A percentile compares a stretch with the other conserved stretches of the same genome.
These are phyloP conservation scores for Bombylius major DNA, from an alignment of 2,888 invertebrate species.

Conservation along the genomic window DNA sequence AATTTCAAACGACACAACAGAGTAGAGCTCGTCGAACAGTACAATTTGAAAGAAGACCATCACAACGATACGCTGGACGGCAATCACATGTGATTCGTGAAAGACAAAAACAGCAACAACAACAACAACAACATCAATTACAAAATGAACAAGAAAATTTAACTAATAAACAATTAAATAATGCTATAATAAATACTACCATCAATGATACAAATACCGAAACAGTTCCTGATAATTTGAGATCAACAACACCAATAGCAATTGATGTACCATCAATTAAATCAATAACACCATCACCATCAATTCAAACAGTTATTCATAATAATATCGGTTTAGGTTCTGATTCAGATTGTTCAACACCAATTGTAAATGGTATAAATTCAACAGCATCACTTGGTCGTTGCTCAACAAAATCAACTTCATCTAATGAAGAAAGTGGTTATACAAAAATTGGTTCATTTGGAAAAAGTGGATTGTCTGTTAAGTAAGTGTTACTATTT, in stretches of 20 bases:
- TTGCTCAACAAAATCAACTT: conserved; percentile 36
- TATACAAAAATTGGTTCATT: conserved; percentile 36
- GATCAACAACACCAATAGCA: conserved; percentile 17
- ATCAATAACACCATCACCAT: conserved; percentile 31
- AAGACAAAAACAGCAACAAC: conserved; percentile 44
- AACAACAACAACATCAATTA: conserved; percentile 20
- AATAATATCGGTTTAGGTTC: conserved; percentile 17
- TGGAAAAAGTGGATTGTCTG: conserved; percentile 38
- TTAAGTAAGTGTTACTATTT: conserved; percentile 22
- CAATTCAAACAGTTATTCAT: conserved; percentile 34
- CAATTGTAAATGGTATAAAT: conserved; percentile 9
- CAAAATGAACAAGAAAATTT: conserved; percentile 17
- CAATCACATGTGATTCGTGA: conserved; percentile 81
- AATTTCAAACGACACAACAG: conserved; percentile 90
- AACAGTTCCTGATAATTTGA: conserved; percentile 12
- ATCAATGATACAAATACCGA: neutral
- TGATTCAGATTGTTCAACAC: neutral
- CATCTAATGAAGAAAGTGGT: conserved; percentile 32
- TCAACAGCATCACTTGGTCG: conserved; percentile 26
- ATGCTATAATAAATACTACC: neutral
- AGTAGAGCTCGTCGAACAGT: conserved; percentile 84
- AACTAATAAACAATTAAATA: neutral
- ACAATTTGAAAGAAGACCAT: conserved; percentile 91
- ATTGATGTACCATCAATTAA: conserved; percentile 1
- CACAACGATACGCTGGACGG: conserved; percentile 88